Evolutionary conservation across 2,888 invertebrate species (phyloP).

Genomic region (Dicroscelio sp.): DNA sequence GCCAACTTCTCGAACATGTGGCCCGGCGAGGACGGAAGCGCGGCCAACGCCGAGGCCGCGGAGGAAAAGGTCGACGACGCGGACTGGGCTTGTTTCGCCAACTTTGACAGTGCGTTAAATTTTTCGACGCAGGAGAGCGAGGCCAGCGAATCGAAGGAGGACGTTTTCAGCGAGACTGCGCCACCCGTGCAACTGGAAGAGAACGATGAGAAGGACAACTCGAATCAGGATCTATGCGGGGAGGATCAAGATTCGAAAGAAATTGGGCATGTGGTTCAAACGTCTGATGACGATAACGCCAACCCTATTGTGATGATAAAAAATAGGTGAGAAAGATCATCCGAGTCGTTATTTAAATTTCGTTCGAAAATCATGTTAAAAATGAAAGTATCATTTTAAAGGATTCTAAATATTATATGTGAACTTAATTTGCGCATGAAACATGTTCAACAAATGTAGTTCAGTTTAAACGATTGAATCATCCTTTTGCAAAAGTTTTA

Average conservation of each 20-base stretch:
- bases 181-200: not conserved
- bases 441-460: no score
- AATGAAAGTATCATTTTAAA: no score
- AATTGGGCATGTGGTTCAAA: conserved; percentile 78
- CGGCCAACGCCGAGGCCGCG: not conserved
- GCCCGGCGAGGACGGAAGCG: conserved; percentile 55
- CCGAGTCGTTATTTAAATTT: no score
- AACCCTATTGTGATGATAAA: conserved; percentile 86
- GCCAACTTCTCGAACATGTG: conserved; percentile 89
- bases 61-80: conserved; percentile 1
- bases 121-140: conserved; percentile 15
- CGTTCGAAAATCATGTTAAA: no score
- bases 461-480: no score
- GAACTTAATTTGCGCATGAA: no score
- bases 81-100: conserved; percentile 50
- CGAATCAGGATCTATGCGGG: conserved; percentile 14
- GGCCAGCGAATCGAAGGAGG: not conserved
- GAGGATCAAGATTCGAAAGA: conserved; percentile 12
- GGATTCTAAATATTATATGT: no score
- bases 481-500: no score
- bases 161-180: not conserved
- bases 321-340: conserved; percentile 87
- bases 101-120: conserved; percentile 42
- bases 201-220: conserved; percentile 17
- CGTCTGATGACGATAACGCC: conserved; percentile 87